Percentiles rank a stretch among this genome's conserved stretches.
These are phyloP conservation scores for Venustaconcha ellipsiformis DNA, from an alignment of 1,140 invertebrate genomes.

Conservation along the genomic window DNA sequence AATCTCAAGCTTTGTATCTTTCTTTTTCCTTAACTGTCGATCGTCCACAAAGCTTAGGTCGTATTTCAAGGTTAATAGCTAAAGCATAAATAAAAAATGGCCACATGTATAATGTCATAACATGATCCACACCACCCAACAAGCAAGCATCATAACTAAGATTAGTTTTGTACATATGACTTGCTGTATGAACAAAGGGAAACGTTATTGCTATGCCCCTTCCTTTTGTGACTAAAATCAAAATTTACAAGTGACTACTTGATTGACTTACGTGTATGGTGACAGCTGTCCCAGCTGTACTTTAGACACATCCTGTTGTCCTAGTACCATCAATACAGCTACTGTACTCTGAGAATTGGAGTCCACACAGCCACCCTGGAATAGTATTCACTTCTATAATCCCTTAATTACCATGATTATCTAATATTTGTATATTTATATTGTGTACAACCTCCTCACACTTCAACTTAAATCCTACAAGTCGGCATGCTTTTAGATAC, in stretches of 20 bases:
- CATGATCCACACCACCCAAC: neutral
- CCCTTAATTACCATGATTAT: neutral
- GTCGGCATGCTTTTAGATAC: too few relatives aligned
- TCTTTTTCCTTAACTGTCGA: too few relatives aligned
- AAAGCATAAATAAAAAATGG: neutral
- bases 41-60: too few relatives aligned
- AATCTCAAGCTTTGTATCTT: too few relatives aligned
- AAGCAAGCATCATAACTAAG: neutral
- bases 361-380: slow-evolving; percentile 89
- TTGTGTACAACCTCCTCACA: too few relatives aligned
- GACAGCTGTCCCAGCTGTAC: slow-evolving; percentile 81
- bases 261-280: slow-evolving; percentile 75
- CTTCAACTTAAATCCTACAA: too few relatives aligned
- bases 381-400: neutral
- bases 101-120: neutral
- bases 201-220: neutral
- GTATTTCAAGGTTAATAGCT: neutral
- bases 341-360: slow-evolving; percentile 88
- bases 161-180: too few relatives aligned
- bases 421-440: neutral
- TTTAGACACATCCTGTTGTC: slow-evolving; percentile 96
- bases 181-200: neutral
- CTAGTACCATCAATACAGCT: slow-evolving; percentile 90
- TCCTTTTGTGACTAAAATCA: neutral
- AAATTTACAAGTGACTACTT: too few relatives aligned